Evolutionary conservation across 1,140 invertebrate genomes (phyloP).

Genomic region (Cardiocondyla obscurior): DNA sequence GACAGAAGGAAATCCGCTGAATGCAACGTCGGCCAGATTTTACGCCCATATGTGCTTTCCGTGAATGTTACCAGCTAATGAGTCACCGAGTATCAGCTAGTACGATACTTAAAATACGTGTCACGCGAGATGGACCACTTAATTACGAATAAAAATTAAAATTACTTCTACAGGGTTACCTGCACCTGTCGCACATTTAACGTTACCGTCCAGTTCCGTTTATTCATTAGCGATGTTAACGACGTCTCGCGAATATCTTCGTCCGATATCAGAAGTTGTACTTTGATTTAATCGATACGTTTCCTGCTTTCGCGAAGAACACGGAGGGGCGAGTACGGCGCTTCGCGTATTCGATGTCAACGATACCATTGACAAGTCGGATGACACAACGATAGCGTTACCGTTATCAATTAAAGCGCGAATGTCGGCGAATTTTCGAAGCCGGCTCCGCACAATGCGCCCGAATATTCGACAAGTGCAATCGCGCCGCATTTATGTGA

Average conservation of each 20-base stretch:
- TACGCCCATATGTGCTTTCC: constrained; percentile 40
- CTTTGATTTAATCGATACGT: constrained; percentile 14
- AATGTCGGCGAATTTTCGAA: background rate
- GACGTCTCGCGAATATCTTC: background rate
- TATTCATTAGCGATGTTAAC: background rate
- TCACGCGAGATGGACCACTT: background rate
- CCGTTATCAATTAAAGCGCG: constrained; percentile 34
- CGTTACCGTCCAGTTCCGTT: background rate
- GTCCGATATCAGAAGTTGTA: background rate
- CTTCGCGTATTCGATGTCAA: constrained; percentile 12
- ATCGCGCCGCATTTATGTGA: constrained; percentile 1
- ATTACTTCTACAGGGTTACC: too few species aligned
- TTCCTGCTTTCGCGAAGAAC: background rate
- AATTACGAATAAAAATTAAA: constrained; percentile 5
- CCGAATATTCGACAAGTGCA: constrained; percentile 20
- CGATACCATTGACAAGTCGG: constrained; percentile 28
- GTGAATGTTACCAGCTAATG: constrained; percentile 26
- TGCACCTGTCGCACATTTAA: background rate
- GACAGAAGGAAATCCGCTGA: background rate
- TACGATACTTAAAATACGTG: background rate
- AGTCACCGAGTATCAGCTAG: constrained; percentile 36
- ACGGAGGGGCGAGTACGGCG: background rate
- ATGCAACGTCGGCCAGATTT: background rate
- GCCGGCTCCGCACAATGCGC: background rate
- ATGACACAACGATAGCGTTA: constrained; percentile 1